Conservation (phyloP, 1,140 invertebrate genomes). For the Artemia franciscana region DNA sequence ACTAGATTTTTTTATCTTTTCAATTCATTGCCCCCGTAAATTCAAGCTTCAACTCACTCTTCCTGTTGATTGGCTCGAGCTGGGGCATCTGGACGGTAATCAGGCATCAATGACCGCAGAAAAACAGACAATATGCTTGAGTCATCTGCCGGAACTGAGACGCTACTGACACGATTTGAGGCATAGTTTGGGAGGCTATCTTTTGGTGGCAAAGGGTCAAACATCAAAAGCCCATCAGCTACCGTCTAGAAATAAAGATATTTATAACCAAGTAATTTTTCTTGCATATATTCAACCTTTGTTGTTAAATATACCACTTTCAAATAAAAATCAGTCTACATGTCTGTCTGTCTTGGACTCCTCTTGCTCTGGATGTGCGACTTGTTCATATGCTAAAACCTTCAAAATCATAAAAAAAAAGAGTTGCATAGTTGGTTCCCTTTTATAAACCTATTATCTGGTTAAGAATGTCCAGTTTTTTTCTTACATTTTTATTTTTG, state of each 20-base stretch:
- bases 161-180: slow-evolving; percentile 15
- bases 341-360: background rate
- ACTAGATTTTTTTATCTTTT: too few relatives aligned
- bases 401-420: slow-evolving; percentile 8
- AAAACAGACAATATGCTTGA: slow-evolving; percentile 28
- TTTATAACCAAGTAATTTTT: too few relatives aligned
- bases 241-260: slow-evolving; percentile 8
- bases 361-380: too few relatives aligned
- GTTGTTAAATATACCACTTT: slow-evolving; percentile 25
- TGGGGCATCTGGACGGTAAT: slow-evolving; percentile 26
- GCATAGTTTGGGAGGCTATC: slow-evolving; percentile 49
- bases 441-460: too few relatives aligned
- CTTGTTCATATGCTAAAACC: background rate
- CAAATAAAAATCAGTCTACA: background rate
- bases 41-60: slow-evolving; percentile 12
- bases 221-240: slow-evolving; percentile 35
- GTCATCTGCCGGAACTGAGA: slow-evolving; percentile 7
- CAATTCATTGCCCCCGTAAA: too few relatives aligned
- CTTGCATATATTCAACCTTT: too few relatives aligned
- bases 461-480: too few relatives aligned
- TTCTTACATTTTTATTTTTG: too few relatives aligned
- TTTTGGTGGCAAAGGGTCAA: slow-evolving; percentile 53
- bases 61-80: slow-evolving; percentile 7
- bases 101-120: slow-evolving; percentile 37
- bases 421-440: background rate